Base-by-base conservation (phyloP, 1,140 invertebrate genomes). In the Pseudomyrmex pallidus region DNA sequence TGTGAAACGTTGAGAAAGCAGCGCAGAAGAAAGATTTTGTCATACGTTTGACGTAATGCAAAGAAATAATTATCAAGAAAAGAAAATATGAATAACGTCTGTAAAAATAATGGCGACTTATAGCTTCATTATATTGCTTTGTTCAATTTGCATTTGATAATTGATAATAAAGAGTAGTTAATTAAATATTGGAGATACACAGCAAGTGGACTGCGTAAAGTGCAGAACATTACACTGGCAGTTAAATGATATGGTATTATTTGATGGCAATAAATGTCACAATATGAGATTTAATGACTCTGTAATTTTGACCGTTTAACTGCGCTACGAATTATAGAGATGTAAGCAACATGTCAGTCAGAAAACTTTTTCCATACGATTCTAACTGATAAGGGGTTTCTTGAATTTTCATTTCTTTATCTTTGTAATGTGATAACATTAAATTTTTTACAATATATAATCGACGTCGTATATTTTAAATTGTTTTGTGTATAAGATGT, bases 191-290 rank as follows among this genome's bases (percentile, higher is more conserved):
- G 20, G 35, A 61, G 59, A 50, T 35, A 72, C 66, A 50, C 15
- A 8, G 10, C 56, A 12, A 46, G 22, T 4, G 35, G 25, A 66
- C 52, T 17, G 25, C 84, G 46, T 84, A 88, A 89, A 78, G 84
- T 63, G 54, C 83, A 78, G 61, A 80, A 63, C 25, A 85, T 74
- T 87, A 87, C 35, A 35, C 85, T 80, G 78, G 63, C 77, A 82
- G 74, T 88, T 88, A 88, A 89, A 89, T 86, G 80, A 88, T 80
- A 89, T 57, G 84, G 72, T 89, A 86, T 88, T 88, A 89, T 57
- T 56, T 48, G 61, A 73, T 57, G 72, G 76, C 68, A 86, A 89
- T 89, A 89, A 89, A 89, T 88, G 86, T 88, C 87, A 88, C 87
- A 86, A 84, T 86, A 84, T 86, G 52, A 22, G 25, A 20, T 78